Base-by-base conservation (phyloP, 2,888 invertebrate species). In the Pycnomerus fuliginosus region DNA sequence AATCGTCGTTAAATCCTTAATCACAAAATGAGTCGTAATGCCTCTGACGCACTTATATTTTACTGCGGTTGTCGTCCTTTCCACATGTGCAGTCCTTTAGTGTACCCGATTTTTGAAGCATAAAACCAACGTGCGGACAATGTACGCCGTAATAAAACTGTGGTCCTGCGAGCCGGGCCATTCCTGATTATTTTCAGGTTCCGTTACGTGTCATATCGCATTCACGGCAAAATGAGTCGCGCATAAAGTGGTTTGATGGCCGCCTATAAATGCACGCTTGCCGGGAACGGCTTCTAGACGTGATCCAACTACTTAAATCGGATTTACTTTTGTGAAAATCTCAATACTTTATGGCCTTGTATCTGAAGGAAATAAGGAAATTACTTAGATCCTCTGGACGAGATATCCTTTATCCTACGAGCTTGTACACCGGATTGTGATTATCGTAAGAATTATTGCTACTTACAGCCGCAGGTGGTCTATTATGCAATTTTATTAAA, bases 161-260 rank as follows among this genome's bases (percentile, higher is more conserved):
- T 8, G 20, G 20, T 20, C 20, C 20, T 4, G 20, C 8, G 8
- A 20, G n/a, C 23, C 24, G 40, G 37, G 20, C 28, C 28, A 38
- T 32, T 38, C 33, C 14, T 45, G 44, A 40, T 45, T 35, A 45
- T 45, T 45, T 45, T 32, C 40, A 36, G 43, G 41, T 31, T 44
- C 45, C 37, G 48, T 46, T 52, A 52, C 52, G 52, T 52, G 51
- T 55, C 55, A 52, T 57, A 53, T 55, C 55, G 47, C 52, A 55
- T 55, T 53, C 52, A 55, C 47, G 50, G 49, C 44, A 46, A 52
- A 56, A 56, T 53, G 53, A 46, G 46, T 43, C 51, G 46, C 27
- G 24, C 54, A 55, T 56, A 53, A 58, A 58, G 48, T 48, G 55
- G 48, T 57, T 54, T 55, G 53, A 53, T 55, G 44, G 55, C 48